Evolutionary conservation across 2,113 vertebrate genomes (phyloP), one percentile per base, ranked within the genome.

Genomic region (Aramus guarauna): DNA sequence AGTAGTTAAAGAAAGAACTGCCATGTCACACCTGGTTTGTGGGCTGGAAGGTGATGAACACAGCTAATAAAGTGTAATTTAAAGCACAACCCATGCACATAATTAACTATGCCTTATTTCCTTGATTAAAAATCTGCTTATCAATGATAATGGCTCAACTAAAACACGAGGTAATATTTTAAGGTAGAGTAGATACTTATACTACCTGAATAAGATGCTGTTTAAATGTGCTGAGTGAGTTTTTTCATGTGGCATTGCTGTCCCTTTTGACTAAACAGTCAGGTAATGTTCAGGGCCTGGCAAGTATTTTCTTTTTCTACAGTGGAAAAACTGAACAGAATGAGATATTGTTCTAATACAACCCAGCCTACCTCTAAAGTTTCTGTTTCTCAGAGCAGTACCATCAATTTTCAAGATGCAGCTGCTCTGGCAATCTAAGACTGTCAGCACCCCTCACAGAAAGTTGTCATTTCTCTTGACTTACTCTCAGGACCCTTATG

Each of bases 101-200:
- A 98, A 98, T 98, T 98, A 98, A 97, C 66, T 88, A 58, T 84
- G 77, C 87, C 77, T 97, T 97, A 97, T 97, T 97, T 98, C 92
- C 86, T 97, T 97, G 96, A 98, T 98, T 98, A 98, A 98, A 98
- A 98, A 97, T 96, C 91, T 98, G 94, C 95, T 97, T 97, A 97
- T 97, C 86, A 94, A 75, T 93, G 83, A 91, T 97, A 97, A 97
- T 78, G 56, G 56, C 84, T 96, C 29, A 91, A 89, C 58, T 94
- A 72, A 94, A 95, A 92, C 66, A 95, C 7, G 3, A 85, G 80
- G 79, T 84, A 94, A 92, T 96, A 94, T 75, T 95, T 94, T 95
- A 92, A 92, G 93, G 69, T 73, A 95, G 50, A 95, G 55, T 88
- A 97, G 85, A 52, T 90, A 88, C 78, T 59, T 90, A 91, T 5